A percentile compares a stretch with the other conserved stretches of the same genome.
phyloP scores from a whole-genome alignment of 2,888 invertebrate species.

The Lycaena phlaeas region DNA sequence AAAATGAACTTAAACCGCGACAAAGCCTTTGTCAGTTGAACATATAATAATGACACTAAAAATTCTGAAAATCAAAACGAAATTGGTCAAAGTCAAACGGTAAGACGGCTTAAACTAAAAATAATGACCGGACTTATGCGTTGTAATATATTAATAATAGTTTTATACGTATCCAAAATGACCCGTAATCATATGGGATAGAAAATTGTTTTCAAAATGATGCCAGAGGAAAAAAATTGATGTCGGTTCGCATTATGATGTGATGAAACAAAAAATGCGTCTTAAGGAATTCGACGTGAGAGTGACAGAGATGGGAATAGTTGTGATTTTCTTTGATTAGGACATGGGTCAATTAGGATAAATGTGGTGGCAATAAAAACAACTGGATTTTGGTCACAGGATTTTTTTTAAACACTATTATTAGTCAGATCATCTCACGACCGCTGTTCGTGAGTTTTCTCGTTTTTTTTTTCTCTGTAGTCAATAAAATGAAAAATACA shows the following conservation, averaged over 20 bases:
- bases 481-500: too few relatives aligned
- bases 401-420: too few relatives aligned
- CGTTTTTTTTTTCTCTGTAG: too few relatives aligned
- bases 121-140: conserved; percentile 38
- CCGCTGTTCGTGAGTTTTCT: too few relatives aligned
- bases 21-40: not conserved
- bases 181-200: conserved; percentile 67
- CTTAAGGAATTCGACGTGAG: conserved; percentile 40
- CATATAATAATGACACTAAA: conserved; percentile 18
- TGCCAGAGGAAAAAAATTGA: conserved; percentile 50
- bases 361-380: conserved; percentile 13
- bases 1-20: not conserved
- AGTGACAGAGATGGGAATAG: conserved; percentile 27
- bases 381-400: conserved; percentile 17
- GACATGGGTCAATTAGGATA: conserved; percentile 23
- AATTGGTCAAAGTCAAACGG: conserved; percentile 24
- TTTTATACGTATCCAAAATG: conserved; percentile 56
- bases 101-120: conserved; percentile 32
- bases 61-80: conserved; percentile 20
- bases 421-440: too few relatives aligned
- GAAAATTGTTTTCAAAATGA: conserved; percentile 67
- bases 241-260: conserved; percentile 45
- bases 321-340: conserved; percentile 54
- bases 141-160: conserved; percentile 65
- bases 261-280: conserved; percentile 59